A percentile compares a stretch with the other conserved stretches of the same genome.
These are phyloP conservation scores for Chaitophorus viminalis DNA, from an alignment of 2,888 invertebrate species.

Conservation along the genomic window DNA sequence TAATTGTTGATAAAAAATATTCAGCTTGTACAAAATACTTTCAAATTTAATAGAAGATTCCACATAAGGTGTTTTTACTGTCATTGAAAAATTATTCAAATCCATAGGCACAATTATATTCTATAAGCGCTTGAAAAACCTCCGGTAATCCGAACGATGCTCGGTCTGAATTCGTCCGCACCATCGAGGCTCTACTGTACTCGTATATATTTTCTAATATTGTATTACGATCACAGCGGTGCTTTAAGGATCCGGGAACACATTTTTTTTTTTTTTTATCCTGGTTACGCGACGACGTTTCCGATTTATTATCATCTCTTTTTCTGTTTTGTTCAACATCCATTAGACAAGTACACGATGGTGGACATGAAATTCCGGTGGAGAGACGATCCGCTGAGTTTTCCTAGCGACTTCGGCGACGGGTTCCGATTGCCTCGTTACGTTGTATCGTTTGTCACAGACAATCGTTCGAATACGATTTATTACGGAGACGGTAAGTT, in stretches of 20 bases:
- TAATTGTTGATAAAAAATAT: too few species aligned
- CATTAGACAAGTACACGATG: constrained; percentile 72
- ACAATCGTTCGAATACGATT: constrained; percentile 73
- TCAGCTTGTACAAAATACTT: too few species aligned
- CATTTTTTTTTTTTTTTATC: not conserved
- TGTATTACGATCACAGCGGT: not conserved
- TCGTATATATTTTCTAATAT: not conserved
- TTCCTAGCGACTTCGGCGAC: constrained; percentile 70
- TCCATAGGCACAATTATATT: too few species aligned
- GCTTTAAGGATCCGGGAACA: not conserved
- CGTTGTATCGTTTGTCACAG: constrained; percentile 74
- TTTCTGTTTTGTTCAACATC: not conserved
- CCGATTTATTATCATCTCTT: not conserved
- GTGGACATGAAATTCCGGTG: constrained; percentile 74
- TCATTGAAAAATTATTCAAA: too few species aligned
- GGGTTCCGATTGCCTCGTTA: constrained; percentile 75
- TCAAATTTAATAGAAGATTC: too few species aligned
- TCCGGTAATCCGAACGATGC: too few species aligned
- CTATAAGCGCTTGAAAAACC: too few species aligned
- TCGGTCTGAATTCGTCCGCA: too few species aligned
- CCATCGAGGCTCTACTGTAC: too few species aligned
- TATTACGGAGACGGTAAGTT: constrained; percentile 74
- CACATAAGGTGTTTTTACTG: too few species aligned
- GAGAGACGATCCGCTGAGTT: constrained; percentile 71
- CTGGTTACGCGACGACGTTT: not conserved